These are phyloP conservation scores for Herminia tarsipennalis DNA, from an alignment of 2,888 invertebrate genomes.

Conservation along the genomic window DNA sequence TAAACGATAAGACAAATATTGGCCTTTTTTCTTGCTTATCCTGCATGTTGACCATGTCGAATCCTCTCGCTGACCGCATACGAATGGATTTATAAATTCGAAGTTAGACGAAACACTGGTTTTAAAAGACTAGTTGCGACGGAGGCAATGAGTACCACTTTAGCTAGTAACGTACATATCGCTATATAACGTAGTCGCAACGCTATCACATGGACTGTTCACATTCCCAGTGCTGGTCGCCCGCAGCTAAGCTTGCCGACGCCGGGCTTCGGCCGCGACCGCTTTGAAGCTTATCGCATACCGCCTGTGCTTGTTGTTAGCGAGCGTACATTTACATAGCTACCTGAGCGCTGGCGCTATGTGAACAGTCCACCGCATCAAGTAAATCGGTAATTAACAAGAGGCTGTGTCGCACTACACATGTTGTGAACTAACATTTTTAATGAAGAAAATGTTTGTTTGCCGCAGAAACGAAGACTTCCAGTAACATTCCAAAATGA, in stretches of 20 bases:
- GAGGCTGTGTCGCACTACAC: conserved; percentile 36
- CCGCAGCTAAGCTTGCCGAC: conserved; percentile 23
- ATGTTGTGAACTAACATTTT: conserved; percentile 65
- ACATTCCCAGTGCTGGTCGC: conserved; percentile 25
- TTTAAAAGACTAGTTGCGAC: conserved; percentile 32
- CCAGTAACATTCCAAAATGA: conserved; percentile 84
- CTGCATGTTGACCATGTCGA: conserved; percentile 71
- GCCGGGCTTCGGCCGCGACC: conserved; percentile 18
- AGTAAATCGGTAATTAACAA: conserved; percentile 28
- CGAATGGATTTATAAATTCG: conserved; percentile 38
- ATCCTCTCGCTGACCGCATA: conserved; percentile 46
- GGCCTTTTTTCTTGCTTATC: conserved; percentile 82
- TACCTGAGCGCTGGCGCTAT: conserved; percentile 35
- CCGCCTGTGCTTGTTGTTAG: conserved; percentile 34
- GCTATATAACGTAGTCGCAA: conserved; percentile 44
- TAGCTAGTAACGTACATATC: conserved; percentile 47
- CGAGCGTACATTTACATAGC: conserved; percentile 36
- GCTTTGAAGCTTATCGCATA: conserved; percentile 38
- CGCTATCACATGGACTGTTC: conserved; percentile 43
- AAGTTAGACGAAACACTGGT: conserved; percentile 33
- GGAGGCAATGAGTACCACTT: conserved; percentile 42
- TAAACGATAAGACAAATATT: conserved; percentile 79
- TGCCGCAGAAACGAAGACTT: conserved; percentile 82
- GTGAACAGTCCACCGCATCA: conserved; percentile 37
- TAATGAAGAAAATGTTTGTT: conserved; percentile 74